These are phyloP conservation scores for Saxidomus purpurata DNA, from an alignment of 1,140 invertebrate species.

Conservation along the genomic window DNA sequence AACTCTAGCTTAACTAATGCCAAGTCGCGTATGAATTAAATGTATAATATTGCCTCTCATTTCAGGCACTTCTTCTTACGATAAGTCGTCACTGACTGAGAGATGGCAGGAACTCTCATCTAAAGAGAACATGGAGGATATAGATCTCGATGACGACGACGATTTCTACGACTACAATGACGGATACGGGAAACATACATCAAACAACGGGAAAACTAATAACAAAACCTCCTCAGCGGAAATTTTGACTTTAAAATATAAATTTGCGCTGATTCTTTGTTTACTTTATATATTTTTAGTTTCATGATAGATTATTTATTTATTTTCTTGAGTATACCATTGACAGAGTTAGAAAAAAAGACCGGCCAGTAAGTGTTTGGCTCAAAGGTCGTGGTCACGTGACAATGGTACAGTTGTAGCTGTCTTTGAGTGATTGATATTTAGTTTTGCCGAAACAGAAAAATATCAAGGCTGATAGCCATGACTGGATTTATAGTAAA, in stretches of 20 bases:
- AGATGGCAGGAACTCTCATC: constrained; percentile 52
- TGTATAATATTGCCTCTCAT: too few species aligned
- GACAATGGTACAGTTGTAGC: too few species aligned
- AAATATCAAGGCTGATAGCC: too few species aligned
- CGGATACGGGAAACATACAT: not conserved
- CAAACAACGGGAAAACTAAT: not conserved
- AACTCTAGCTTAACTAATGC: too few species aligned
- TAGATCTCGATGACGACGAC: not conserved
- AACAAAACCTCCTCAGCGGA: not conserved
- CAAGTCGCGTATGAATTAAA: too few species aligned
- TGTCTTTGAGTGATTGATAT: too few species aligned
- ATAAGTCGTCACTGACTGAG: not conserved
- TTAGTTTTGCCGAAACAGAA: too few species aligned
- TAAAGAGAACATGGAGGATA: constrained; percentile 17
- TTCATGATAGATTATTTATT: not conserved
- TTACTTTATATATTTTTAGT: not conserved
- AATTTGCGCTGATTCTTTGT: not conserved
- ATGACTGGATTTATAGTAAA: too few species aligned
- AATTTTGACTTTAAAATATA: not conserved
- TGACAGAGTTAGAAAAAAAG: too few species aligned
- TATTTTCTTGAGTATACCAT: too few species aligned
- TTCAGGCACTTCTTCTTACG: constrained; percentile 4
- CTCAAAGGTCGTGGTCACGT: too few species aligned
- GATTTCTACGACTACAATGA: constrained; percentile 17
- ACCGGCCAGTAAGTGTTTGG: too few species aligned